phyloP scores from a whole-genome alignment of 2,888 invertebrate genomes.

The Polia nebulosa region DNA sequence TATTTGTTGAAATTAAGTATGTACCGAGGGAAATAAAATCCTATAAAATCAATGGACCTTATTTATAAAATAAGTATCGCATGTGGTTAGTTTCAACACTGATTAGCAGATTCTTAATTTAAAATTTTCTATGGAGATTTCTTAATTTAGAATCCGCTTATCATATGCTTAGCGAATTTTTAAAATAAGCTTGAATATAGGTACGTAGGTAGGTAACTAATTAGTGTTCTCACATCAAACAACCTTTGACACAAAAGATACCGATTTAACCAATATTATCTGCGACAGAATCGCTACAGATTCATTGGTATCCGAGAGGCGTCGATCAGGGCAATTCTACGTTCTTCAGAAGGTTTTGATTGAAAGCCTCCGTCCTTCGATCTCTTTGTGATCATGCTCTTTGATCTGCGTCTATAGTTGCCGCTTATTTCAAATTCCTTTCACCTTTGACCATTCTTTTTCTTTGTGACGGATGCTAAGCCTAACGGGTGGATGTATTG shows the following conservation, averaged over 20 bases:
- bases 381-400: constrained; percentile 77
- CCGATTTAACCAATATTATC: constrained; percentile 55
- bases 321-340: constrained; percentile 67
- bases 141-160: no score
- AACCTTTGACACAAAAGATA: constrained; percentile 55
- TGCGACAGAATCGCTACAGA: constrained; percentile 47
- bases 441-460: constrained; percentile 80
- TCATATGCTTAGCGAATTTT: no score
- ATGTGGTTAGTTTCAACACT: no score
- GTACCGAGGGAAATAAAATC: not conserved
- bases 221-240: constrained; percentile 47
- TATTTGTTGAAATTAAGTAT: not conserved
- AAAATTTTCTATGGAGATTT: no score
- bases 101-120: no score
- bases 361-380: constrained; percentile 69
- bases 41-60: constrained; percentile 10
- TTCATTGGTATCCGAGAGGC: constrained; percentile 62
- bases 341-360: constrained; percentile 63
- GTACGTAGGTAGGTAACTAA: no score
- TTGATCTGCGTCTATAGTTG: constrained; percentile 76
- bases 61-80: no score
- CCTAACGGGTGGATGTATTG: constrained; percentile 21
- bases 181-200: no score
- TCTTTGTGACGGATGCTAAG: constrained; percentile 57
- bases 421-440: constrained; percentile 77